phyloP scores from a whole-genome alignment of 2,888 invertebrate genomes.

The Eilema sororculum region DNA sequence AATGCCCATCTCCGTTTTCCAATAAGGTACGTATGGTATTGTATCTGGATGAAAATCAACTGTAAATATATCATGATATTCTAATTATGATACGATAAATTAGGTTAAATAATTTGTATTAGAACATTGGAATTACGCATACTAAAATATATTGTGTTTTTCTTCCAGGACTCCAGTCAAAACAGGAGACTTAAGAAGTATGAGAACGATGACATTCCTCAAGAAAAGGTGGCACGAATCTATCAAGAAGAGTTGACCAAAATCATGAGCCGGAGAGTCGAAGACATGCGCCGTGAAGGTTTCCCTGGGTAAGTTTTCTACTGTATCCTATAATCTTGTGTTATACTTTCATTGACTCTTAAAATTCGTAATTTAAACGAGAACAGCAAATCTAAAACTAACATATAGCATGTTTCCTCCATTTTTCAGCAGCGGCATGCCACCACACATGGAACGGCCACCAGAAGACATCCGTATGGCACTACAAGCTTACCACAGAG shows the following conservation, averaged over 20 bases:
- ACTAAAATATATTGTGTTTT: neutral
- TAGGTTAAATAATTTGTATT: too few relatives aligned
- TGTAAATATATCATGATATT: neutral
- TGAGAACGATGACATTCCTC: slow-evolving; percentile 97
- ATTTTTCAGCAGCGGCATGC: slow-evolving; percentile 92
- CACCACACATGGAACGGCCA: slow-evolving; percentile 87
- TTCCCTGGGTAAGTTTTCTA: slow-evolving; percentile 90
- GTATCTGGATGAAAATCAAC: neutral
- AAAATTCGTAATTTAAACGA: slow-evolving; percentile 60
- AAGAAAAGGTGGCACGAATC: slow-evolving; percentile 97
- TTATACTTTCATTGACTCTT: neutral
- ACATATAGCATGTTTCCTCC: slow-evolving; percentile 93
- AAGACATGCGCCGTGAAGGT: slow-evolving; percentile 92
- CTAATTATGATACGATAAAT: neutral
- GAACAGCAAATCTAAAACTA: slow-evolving; percentile 87
- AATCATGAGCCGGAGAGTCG: slow-evolving; percentile 93
- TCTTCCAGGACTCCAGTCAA: slow-evolving; percentile 88
- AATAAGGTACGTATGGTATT: slow-evolving; percentile 84
- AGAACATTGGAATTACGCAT: too few relatives aligned
- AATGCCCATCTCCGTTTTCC: slow-evolving; percentile 94
- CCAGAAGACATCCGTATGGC: slow-evolving; percentile 96
- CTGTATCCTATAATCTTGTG: slow-evolving; percentile 19
- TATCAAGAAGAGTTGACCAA: slow-evolving; percentile 98
- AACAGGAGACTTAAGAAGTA: slow-evolving; percentile 94
- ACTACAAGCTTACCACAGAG: slow-evolving; percentile 96